A percentile compares a stretch with the other conserved stretches of the same genome.
Evolutionary conservation across 2,888 invertebrate species (phyloP).

Genomic region (Nomada goodeniana): DNA sequence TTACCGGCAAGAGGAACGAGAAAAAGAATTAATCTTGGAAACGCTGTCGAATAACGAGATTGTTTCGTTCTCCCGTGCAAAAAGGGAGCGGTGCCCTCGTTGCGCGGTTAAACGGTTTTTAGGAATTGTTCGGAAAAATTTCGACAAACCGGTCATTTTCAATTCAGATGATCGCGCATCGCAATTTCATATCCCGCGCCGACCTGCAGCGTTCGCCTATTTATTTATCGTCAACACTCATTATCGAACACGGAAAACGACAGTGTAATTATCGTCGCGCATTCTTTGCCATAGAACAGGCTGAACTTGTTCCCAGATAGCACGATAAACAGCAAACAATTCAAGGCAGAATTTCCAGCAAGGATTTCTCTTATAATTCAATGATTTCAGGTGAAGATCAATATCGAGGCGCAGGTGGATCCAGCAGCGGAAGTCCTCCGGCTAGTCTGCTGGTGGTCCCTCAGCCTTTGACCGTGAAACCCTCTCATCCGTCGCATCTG

Average conservation of each 20-base stretch:
- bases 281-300: slow-evolving; percentile 23
- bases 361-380: neutral
- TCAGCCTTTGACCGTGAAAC: slow-evolving; percentile 87
- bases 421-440: slow-evolving; percentile 86
- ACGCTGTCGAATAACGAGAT: no score
- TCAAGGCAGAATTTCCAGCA: slow-evolving; percentile 23
- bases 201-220: no score
- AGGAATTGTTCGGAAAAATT: no score
- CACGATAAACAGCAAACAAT: slow-evolving; percentile 19
- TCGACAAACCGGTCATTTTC: no score
- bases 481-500: slow-evolving; percentile 83
- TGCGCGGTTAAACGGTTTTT: no score
- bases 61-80: neutral
- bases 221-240: no score
- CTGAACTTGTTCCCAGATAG: neutral
- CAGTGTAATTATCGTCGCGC: neutral
- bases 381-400: slow-evolving; percentile 81
- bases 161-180: no score
- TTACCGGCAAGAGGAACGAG: neutral
- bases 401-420: slow-evolving; percentile 84
- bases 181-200: no score
- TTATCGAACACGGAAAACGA: no score
- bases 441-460: slow-evolving; percentile 93
- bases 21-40: neutral
- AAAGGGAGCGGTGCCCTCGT: no score